Base-by-base conservation (phyloP, 2,797 vertebrate species). In the Acipenser transmontanus region DNA sequence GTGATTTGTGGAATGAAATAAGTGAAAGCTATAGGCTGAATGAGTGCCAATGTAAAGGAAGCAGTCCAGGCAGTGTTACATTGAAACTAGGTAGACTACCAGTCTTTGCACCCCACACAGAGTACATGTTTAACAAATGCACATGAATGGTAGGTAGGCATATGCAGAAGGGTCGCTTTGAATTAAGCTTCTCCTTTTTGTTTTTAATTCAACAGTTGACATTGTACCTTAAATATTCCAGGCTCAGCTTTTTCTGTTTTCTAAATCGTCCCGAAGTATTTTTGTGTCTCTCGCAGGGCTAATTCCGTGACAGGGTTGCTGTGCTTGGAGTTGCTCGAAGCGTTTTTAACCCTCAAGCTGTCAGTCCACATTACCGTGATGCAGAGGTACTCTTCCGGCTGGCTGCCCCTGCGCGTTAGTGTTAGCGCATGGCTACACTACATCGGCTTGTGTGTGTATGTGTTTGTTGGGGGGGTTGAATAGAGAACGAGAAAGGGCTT, bases 281-380 rank as follows among this genome's bases (percentile, higher is more conserved):
- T 61, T 61, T 8, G 10, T 61, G 7, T 61, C 60, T 17, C 60
- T 61, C 47, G 60, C 8, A 20, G 60, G 60, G 60, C 60, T 61
- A 20, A 61, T 61, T 34, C 17, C 7, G 60, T 17, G 17, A 17
- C 17, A 17, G 60, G 60, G 60, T 17, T 7, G 60, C 17, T 34
- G 17, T 61, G 60, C 60, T 61, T 20, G 1, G 60, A 9, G 60
- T 61, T 8, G 60, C 60, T 61, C 17, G 4, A 11, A 61, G 60
- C 17, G 4, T 8, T 61, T 20, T 61, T 61, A 61, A 61, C 60
- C 60, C 60, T 61, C 17, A 17, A 47, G 60, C 60, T 47, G 60
- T 61, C 60, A 61, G 60, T 13, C 7, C 60, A 61, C 47, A 61
- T 61, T 61, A 34, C 7, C 60, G 47, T 34, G 17, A 61, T 34